Conservation (phyloP, 2,797 vertebrate genomes). For the Falco novaeseelandiae region DNA sequence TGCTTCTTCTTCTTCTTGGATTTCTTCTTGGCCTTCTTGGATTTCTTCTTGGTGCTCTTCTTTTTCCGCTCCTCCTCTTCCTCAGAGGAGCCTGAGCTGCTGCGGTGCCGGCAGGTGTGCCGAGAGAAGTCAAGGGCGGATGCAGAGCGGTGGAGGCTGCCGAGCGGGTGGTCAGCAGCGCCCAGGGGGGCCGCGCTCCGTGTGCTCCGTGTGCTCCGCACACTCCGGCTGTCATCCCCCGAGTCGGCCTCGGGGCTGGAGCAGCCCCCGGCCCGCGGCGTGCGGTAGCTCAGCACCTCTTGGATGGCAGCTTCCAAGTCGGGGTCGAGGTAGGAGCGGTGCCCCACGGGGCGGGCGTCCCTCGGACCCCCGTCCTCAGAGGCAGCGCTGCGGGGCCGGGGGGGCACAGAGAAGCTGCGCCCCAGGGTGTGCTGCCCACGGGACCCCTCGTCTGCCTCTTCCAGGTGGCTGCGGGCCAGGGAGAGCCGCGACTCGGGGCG, state of each 20-base stretch:
- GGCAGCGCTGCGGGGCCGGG: constrained; percentile 74
- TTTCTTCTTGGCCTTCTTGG: constrained; percentile 86
- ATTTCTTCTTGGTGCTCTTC: constrained; percentile 73
- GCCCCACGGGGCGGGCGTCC: constrained; percentile 78
- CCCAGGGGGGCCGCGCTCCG: constrained; percentile 66
- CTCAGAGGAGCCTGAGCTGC: constrained; percentile 80
- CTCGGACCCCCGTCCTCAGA: constrained; percentile 42
- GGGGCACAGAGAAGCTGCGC: constrained; percentile 91
- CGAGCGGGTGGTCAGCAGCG: neutral
- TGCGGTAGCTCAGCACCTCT: constrained; percentile 93
- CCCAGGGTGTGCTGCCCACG: constrained; percentile 83
- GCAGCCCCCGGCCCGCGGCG: constrained; percentile 81
- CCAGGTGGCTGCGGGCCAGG: constrained; percentile 81
- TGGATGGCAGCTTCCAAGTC: constrained; percentile 94
- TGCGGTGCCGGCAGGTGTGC: constrained; percentile 73
- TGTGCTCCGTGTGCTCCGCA: neutral
- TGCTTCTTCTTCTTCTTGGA: constrained; percentile 87
- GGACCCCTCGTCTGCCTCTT: constrained; percentile 82
- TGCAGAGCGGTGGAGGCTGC: constrained; percentile 83
- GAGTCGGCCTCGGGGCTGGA: constrained; percentile 86
- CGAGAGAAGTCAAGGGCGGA: constrained; percentile 85
- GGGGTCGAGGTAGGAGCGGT: constrained; percentile 90
- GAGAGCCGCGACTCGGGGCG: constrained; percentile 84
- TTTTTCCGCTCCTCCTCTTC: constrained; percentile 72
- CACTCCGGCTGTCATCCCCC: constrained; percentile 71